Percentiles rank a stretch among this genome's conserved stretches.
Conservation (phyloP, 1,140 invertebrate species). For the Neomicropteryx cornuta region DNA sequence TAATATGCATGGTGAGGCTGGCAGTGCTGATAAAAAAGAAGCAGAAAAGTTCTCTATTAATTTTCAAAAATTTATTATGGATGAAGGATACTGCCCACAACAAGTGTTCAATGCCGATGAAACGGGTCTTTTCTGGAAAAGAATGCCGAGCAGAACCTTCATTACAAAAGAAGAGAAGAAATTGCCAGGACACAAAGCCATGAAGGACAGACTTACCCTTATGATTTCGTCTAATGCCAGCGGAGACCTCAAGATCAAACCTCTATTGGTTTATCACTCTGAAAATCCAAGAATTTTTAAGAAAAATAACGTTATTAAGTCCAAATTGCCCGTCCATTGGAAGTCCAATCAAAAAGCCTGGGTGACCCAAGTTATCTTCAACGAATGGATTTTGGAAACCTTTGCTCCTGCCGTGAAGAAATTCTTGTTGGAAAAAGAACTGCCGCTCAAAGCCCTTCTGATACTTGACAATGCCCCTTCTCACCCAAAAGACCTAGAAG, state of each 20-base stretch:
- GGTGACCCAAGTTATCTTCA: slow-evolving; percentile 21
- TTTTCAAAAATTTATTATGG: no score
- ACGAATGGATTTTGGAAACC: slow-evolving; percentile 23
- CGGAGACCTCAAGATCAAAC: slow-evolving; percentile 18
- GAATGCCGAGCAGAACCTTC: slow-evolving; percentile 23
- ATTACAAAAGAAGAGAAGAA: slow-evolving; percentile 17
- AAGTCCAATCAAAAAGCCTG: slow-evolving; percentile 22
- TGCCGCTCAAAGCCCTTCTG: slow-evolving; percentile 24
- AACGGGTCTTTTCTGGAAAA: slow-evolving; percentile 26
- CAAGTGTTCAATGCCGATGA: slow-evolving; percentile 32
- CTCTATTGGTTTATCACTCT: slow-evolving; percentile 19
- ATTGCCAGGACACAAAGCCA: slow-evolving; percentile 18
- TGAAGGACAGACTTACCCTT: slow-evolving; percentile 19
- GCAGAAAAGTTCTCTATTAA: no score
- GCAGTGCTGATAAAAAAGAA: no score
- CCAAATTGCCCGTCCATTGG: slow-evolving; percentile 18
- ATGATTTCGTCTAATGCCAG: slow-evolving; percentile 17
- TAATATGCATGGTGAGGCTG: no score
- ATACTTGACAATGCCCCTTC: slow-evolving; percentile 25
- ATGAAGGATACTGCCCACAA: slow-evolving; percentile 14
- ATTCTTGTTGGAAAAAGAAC: slow-evolving; percentile 18
- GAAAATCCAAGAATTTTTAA: slow-evolving; percentile 20
- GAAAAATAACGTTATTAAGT: slow-evolving; percentile 17
- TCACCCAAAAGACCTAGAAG: no score
- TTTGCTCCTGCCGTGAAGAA: slow-evolving; percentile 20